Evolutionary conservation across 92 coral and sea anemone species (phyloP).

Genomic region (Porites evermanni): DNA sequence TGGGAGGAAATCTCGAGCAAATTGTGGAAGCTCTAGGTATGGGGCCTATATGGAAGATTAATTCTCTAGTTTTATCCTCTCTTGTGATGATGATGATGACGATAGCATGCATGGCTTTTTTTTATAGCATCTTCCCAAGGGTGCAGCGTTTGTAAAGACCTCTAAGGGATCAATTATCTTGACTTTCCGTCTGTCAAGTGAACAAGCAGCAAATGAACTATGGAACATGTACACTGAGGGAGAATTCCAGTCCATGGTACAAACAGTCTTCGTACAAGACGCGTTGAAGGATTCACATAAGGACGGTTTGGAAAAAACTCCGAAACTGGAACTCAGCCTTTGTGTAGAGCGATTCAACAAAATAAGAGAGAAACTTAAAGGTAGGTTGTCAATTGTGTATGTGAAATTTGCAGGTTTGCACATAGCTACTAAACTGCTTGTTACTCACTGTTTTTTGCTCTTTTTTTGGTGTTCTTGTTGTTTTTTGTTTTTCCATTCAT

Average conservation of each 20-base stretch:
- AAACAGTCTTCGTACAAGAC: constrained; percentile 41
- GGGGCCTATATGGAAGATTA: too few species aligned
- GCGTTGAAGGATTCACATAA: constrained; percentile 13
- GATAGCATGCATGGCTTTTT: not conserved
- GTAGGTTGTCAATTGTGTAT: not conserved
- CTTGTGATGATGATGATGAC: too few species aligned
- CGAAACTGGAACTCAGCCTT: constrained; percentile 16
- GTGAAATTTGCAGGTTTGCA: too few species aligned
- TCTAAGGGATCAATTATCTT: constrained; percentile 70
- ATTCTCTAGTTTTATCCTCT: too few species aligned
- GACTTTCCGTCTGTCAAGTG: constrained; percentile 85
- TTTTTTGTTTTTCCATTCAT: too few species aligned
- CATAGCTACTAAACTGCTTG: too few species aligned
- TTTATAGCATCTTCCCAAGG: constrained; percentile 69
- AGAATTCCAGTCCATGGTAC: constrained; percentile 45
- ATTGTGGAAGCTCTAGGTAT: too few species aligned
- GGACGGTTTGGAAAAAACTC: not conserved
- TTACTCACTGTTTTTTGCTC: too few species aligned
- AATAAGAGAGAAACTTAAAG: constrained; percentile 34
- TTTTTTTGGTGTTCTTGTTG: too few species aligned
- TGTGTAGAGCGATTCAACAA: constrained; percentile 27
- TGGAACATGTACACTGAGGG: constrained; percentile 76
- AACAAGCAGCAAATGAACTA: constrained; percentile 72
- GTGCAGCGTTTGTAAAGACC: constrained; percentile 76
- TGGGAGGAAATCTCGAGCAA: too few species aligned